phyloP scores from a whole-genome alignment of 2,113 vertebrate species.

The Pluvialis apricaria region DNA sequence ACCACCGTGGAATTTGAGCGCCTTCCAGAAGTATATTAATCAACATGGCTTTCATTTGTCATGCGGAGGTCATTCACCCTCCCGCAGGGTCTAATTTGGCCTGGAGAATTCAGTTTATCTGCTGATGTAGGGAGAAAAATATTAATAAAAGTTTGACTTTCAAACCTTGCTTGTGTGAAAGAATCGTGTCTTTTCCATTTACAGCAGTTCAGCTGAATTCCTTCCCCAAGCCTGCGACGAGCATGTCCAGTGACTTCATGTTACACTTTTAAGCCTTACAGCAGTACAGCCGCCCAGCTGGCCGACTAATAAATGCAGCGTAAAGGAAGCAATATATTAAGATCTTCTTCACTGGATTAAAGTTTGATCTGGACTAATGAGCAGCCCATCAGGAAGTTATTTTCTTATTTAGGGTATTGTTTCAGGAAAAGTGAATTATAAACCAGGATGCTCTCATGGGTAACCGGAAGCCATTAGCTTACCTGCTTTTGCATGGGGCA shows the following conservation, averaged over 20 bases:
- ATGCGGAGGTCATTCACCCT: neutral
- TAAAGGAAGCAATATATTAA: neutral
- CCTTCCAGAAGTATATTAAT: slow-evolving; percentile 27
- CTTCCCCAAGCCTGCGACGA: neutral
- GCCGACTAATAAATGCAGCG: neutral
- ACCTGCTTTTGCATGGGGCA: neutral
- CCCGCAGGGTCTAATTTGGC: neutral
- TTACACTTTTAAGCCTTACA: neutral
- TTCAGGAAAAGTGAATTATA: neutral
- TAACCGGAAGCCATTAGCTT: neutral
- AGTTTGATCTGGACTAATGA: neutral
- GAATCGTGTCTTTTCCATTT: neutral
- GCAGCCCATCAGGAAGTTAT: neutral
- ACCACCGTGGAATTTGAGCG: slow-evolving; percentile 3
- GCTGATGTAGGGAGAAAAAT: neutral
- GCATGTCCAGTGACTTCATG: neutral
- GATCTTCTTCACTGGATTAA: neutral
- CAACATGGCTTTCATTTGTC: slow-evolving; percentile 11
- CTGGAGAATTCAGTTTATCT: neutral
- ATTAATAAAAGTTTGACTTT: slow-evolving; percentile 12
- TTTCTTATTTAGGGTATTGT: neutral
- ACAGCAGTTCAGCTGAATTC: neutral
- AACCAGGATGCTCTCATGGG: neutral
- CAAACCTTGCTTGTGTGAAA: neutral
- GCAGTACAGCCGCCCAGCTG: neutral